phyloP scores from a whole-genome alignment of 2,797 vertebrate species.

The Columba guinea region DNA sequence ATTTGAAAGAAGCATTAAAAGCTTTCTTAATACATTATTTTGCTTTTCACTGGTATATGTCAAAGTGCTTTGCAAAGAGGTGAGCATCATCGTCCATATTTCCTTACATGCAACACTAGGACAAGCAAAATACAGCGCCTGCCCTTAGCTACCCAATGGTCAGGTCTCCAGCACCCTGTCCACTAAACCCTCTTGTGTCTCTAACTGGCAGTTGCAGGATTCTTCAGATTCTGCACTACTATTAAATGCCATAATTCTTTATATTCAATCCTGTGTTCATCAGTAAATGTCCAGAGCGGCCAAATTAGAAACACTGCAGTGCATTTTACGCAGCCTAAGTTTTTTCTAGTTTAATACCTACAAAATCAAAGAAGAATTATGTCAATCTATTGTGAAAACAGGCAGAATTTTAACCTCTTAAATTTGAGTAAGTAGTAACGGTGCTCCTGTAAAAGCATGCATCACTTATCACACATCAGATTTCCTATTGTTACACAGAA shows the following conservation, averaged over 20 bases:
- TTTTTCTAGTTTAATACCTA: neutral
- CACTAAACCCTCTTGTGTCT: neutral
- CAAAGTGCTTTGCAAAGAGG: neutral
- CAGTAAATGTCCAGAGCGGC: neutral
- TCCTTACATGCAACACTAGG: neutral
- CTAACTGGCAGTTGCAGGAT: neutral
- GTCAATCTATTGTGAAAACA: neutral
- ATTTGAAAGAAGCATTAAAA: conserved; percentile 20
- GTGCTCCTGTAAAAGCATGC: neutral
- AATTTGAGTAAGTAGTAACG: neutral
- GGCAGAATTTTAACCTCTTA: neutral
- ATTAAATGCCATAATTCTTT: neutral
- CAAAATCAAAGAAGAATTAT: neutral
- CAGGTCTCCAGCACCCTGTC: neutral
- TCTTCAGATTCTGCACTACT: neutral
- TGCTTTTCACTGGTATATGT: neutral
- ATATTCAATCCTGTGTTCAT: neutral
- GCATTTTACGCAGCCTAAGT: neutral
- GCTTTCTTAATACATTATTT: neutral
- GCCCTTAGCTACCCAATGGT: neutral
- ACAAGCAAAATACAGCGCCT: neutral
- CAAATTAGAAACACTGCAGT: neutral
- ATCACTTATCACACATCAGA: rapidly evolving
- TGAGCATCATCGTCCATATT: neutral
- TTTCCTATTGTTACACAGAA: neutral